phyloP scores from a whole-genome alignment of 2,113 vertebrate genomes.

The Tricholaema leucomelas region DNA sequence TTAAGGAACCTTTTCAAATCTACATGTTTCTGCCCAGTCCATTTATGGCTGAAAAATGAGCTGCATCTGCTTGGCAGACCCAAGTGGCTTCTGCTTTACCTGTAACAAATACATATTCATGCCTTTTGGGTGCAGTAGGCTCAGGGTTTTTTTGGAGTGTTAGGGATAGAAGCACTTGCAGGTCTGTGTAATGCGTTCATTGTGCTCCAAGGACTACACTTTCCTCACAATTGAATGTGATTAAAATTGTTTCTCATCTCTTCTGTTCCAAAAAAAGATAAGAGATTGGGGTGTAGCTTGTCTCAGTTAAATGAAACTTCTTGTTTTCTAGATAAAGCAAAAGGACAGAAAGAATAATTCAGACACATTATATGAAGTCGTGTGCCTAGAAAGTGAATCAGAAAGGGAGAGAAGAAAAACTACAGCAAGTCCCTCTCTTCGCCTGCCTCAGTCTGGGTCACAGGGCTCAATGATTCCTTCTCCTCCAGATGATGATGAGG shows the following conservation, averaged over 20 bases:
- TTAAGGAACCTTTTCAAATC: background rate
- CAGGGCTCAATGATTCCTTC: slow-evolving; percentile 89
- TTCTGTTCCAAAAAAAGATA: background rate
- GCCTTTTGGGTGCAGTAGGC: background rate
- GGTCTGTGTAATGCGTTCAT: background rate
- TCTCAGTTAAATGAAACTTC: background rate
- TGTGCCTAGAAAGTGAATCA: slow-evolving; percentile 93
- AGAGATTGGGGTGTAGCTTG: background rate
- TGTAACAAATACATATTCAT: rapidly evolving
- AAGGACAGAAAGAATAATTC: slow-evolving; percentile 93
- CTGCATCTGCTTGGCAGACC: background rate
- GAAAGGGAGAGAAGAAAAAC: slow-evolving; percentile 93
- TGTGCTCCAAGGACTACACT: background rate
- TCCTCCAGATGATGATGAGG: slow-evolving; percentile 96
- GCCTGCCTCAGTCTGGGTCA: slow-evolving; percentile 79
- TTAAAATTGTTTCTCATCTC: background rate
- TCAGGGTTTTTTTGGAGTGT: background rate
- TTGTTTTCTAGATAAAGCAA: slow-evolving; percentile 81
- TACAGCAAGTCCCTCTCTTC: slow-evolving; percentile 88
- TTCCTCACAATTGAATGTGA: background rate
- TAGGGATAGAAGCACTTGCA: background rate
- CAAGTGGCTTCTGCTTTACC: rapidly evolving
- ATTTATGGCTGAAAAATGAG: background rate
- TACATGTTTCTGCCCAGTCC: background rate
- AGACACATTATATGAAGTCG: slow-evolving; percentile 93